phyloP scores from a whole-genome alignment of 2,888 invertebrate genomes.

The Piscicola geometra region DNA sequence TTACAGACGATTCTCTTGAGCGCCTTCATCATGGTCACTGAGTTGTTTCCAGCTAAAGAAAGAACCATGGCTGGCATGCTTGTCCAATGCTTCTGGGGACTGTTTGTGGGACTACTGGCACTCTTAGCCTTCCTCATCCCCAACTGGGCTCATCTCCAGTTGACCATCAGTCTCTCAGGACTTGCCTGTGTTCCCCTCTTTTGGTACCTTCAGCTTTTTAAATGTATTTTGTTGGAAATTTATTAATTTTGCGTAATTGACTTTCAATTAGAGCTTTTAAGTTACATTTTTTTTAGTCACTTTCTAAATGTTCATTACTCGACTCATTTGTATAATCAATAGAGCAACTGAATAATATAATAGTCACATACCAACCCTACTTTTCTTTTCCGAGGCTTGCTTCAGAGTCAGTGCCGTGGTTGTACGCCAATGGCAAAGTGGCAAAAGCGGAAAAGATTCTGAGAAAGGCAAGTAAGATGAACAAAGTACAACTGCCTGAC shows the following conservation, averaged over 20 bases:
- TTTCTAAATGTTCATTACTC: too few species aligned
- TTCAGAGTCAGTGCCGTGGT: slow-evolving; percentile 45
- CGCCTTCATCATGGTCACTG: slow-evolving; percentile 43
- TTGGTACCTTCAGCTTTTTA: too few species aligned
- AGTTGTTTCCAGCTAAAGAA: slow-evolving; percentile 42
- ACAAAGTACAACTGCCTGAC: slow-evolving; percentile 33
- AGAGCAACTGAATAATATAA: too few species aligned
- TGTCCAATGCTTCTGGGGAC: slow-evolving; percentile 42
- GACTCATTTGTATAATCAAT: too few species aligned
- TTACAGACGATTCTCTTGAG: slow-evolving; percentile 41
- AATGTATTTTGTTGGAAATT: too few species aligned
- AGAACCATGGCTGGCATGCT: slow-evolving; percentile 42
- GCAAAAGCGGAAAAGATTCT: slow-evolving; percentile 43
- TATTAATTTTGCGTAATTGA: too few species aligned
- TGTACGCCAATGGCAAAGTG: slow-evolving; percentile 42
- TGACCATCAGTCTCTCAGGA: slow-evolving; percentile 30
- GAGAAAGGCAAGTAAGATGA: slow-evolving; percentile 42
- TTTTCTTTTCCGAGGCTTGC: slow-evolving; percentile 41
- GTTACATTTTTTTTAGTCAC: too few species aligned
- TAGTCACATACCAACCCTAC: too few species aligned
- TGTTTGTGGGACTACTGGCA: slow-evolving; percentile 39
- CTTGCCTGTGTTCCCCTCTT: slow-evolving; percentile 37
- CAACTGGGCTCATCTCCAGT: slow-evolving; percentile 42
- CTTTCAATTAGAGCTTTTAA: too few species aligned
- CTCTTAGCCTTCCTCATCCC: slow-evolving; percentile 41